Evolutionary conservation across 30 jellyfish, hydroid and myxozoan species (phyloP).

Genomic region (Turritopsis rubra): DNA sequence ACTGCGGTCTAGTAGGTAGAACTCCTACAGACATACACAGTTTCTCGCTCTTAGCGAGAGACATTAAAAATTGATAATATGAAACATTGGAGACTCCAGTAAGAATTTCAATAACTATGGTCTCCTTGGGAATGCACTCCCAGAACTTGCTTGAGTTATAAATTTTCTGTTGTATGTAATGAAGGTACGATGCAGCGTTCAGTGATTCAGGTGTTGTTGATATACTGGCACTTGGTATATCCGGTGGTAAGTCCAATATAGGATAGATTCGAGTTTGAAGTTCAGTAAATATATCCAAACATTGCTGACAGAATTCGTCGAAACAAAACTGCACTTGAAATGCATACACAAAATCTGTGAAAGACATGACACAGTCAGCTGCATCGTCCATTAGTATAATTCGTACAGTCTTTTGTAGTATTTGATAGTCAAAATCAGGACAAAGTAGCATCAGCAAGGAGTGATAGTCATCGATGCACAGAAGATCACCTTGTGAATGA

Average conservation of each 20-base stretch:
- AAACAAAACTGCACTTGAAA: slow-evolving; percentile 60
- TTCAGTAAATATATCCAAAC: neutral
- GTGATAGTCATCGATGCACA: slow-evolving; percentile 55
- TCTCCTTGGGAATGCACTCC: slow-evolving; percentile 56
- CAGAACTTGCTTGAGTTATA: neutral
- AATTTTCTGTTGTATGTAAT: neutral
- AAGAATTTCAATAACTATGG: slow-evolving; percentile 43
- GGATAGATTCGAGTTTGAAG: neutral
- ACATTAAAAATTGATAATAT: slow-evolving; percentile 64
- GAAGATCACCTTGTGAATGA: slow-evolving; percentile 48
- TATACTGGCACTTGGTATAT: neutral
- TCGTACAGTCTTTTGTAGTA: slow-evolving; percentile 56
- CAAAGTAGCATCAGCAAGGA: slow-evolving; percentile 53
- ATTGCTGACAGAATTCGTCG: slow-evolving; percentile 20
- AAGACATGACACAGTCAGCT: slow-evolving; percentile 59
- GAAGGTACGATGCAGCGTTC: neutral
- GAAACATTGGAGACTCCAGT: slow-evolving; percentile 41
- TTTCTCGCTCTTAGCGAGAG: slow-evolving; percentile 44
- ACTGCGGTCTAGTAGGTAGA: neutral
- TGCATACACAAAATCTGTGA: slow-evolving; percentile 57
- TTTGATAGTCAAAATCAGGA: slow-evolving; percentile 53
- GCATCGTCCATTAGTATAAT: slow-evolving; percentile 71
- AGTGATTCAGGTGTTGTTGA: neutral
- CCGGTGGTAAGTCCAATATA: neutral
- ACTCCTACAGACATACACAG: slow-evolving; percentile 7